Evolutionary conservation across 2,797 vertebrate genomes (phyloP).

Genomic region (Geotrypetes seraphini): DNA sequence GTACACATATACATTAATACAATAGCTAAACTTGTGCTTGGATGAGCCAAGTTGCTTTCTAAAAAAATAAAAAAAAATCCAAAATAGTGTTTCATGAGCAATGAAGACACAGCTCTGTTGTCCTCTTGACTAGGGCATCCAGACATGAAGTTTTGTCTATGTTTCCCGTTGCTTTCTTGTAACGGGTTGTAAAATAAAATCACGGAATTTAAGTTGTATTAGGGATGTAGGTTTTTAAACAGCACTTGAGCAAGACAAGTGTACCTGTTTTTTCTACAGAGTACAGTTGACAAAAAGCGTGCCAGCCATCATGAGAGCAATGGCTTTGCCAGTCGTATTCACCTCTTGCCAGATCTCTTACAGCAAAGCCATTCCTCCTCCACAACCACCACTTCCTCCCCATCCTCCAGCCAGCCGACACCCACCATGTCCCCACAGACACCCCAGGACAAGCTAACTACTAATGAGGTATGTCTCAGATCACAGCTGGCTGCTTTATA

Average conservation of each 20-base stretch:
- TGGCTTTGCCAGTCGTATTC: conserved; percentile 90
- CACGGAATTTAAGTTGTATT: conserved; percentile 8
- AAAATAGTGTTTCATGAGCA: conserved; percentile 12
- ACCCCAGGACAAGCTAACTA: conserved; percentile 79
- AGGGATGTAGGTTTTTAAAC: conserved; percentile 50
- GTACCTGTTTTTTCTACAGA: conserved; percentile 98
- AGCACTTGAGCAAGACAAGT: conserved; percentile 81
- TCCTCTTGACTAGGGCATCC: conserved; percentile 19
- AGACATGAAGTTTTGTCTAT: conserved; percentile 8
- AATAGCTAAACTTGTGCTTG: too few species aligned
- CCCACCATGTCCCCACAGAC: conserved; percentile 88
- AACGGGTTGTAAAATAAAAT: neutral
- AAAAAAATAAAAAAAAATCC: too few species aligned
- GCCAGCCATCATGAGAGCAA: conserved; percentile 87
- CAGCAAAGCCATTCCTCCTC: conserved; percentile 97
- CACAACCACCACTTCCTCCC: conserved; percentile 85
- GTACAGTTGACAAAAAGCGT: conserved; percentile 90
- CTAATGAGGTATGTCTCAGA: conserved; percentile 75
- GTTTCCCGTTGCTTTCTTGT: neutral
- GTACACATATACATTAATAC: too few species aligned
- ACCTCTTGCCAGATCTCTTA: conserved; percentile 98
- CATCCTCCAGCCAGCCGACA: conserved; percentile 89
- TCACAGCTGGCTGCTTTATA: conserved; percentile 66
- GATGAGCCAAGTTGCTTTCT: too few species aligned
- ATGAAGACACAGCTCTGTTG: conserved; percentile 9